phyloP scores from a whole-genome alignment of 1,140 invertebrate genomes.

The Cydia strobilella region DNA sequence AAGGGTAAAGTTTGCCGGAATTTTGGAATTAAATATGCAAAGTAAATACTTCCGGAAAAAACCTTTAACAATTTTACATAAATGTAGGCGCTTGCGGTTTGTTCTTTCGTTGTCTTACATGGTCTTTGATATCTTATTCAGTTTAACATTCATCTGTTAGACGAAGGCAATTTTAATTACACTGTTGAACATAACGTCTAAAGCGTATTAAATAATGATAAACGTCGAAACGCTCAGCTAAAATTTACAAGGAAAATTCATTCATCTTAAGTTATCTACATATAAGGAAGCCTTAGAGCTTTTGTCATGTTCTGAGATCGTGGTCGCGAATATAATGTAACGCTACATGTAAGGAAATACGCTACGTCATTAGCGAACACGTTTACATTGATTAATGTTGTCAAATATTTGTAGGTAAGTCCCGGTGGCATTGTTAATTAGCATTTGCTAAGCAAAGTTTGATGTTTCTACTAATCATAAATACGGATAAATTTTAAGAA shows the following conservation, averaged over 20 bases:
- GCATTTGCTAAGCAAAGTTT: neutral
- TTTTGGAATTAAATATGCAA: too few species aligned
- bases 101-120: neutral
- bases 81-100: neutral
- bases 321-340: neutral
- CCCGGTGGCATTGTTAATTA: neutral
- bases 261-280: neutral
- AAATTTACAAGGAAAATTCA: neutral
- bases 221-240: neutral
- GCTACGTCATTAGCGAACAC: neutral
- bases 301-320: neutral
- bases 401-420: neutral
- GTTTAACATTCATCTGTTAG: neutral
- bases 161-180: slow-evolving; percentile 9
- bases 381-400: slow-evolving; percentile 7
- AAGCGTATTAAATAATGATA: slow-evolving; percentile 1
- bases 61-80: neutral
- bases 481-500: too few species aligned
- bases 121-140: slow-evolving; percentile 2
- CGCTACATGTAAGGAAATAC: neutral
- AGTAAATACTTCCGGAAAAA: neutral
- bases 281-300: neutral
- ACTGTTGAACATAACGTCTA: neutral
- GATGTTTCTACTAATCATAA: neutral
- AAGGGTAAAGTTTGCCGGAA: too few species aligned